A percentile compares a stretch with the other conserved stretches of the same genome.
Evolutionary conservation across 2,888 invertebrate genomes (phyloP).

Genomic region (Meloe dianella): DNA sequence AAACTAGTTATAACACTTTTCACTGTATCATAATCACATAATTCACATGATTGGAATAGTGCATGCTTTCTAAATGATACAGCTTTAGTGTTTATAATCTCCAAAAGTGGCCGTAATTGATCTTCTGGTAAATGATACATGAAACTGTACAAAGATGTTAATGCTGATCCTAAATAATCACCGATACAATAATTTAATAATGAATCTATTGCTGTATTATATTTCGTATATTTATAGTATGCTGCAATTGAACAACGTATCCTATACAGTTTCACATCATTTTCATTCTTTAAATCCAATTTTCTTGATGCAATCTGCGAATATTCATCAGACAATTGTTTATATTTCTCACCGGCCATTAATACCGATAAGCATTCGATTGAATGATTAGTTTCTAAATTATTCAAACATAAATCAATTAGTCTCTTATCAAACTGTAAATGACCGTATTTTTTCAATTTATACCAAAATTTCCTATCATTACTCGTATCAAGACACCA

Average conservation of each 20-base stretch:
- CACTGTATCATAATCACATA: background rate
- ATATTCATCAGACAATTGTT: background rate
- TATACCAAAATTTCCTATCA: background rate
- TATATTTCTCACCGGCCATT: conserved; percentile 1
- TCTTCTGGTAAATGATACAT: conserved; percentile 7
- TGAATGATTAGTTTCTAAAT: background rate
- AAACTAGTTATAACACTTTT: background rate
- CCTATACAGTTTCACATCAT: background rate
- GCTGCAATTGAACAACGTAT: background rate
- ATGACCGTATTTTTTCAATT: background rate
- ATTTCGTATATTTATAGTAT: conserved; percentile 2
- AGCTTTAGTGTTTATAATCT: background rate
- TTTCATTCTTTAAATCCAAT: conserved; percentile 5
- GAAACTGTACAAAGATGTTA: conserved; percentile 4
- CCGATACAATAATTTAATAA: conserved; percentile 6
- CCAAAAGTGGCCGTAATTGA: background rate
- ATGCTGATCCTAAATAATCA: conserved; percentile 13
- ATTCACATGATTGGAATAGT: conserved; percentile 11
- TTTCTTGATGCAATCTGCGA: background rate
- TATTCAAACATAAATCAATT: background rate
- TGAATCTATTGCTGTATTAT: background rate
- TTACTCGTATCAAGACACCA: background rate
- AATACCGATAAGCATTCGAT: background rate
- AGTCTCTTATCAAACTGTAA: background rate
- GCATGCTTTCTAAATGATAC: conserved; percentile 11